Percentiles rank a stretch among this genome's conserved stretches.
These are phyloP conservation scores for Lutraria lutraria DNA, from an alignment of 2,888 invertebrate genomes.

Conservation along the genomic window DNA sequence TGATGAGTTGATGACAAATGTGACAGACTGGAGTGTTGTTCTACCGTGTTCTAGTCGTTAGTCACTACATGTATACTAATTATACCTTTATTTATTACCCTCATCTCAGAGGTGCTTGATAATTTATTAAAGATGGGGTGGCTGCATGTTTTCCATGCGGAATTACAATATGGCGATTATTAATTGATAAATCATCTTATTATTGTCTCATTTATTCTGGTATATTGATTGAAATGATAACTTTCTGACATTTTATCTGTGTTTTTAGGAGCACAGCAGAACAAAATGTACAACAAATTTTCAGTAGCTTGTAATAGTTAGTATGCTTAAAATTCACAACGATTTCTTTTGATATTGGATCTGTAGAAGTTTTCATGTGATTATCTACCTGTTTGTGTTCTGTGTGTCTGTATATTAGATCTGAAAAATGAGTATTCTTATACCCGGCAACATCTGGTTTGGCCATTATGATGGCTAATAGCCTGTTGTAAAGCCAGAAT, in stretches of 20 bases:
- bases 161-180: no score
- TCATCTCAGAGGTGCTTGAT: no score
- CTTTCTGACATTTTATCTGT: not conserved
- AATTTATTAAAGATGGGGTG: no score
- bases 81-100: no score
- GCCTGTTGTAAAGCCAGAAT: not conserved
- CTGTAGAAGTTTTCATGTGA: not conserved
- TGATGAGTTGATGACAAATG: no score
- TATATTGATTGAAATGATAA: not conserved
- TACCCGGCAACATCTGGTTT: not conserved
- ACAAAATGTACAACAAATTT: not conserved
- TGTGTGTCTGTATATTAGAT: not conserved
- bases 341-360: conserved; percentile 1
- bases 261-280: not conserved
- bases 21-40: no score
- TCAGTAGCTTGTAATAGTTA: not conserved
- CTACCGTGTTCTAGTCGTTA: no score
- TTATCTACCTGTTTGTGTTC: not conserved
- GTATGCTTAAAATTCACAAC: not conserved
- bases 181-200: no score
- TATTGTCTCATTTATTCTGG: not conserved
- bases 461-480: not conserved
- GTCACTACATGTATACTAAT: no score
- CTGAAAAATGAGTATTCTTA: not conserved
- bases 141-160: no score